These are phyloP conservation scores for Cotesia typhae DNA, from an alignment of 1,140 invertebrate genomes.

Conservation along the genomic window DNA sequence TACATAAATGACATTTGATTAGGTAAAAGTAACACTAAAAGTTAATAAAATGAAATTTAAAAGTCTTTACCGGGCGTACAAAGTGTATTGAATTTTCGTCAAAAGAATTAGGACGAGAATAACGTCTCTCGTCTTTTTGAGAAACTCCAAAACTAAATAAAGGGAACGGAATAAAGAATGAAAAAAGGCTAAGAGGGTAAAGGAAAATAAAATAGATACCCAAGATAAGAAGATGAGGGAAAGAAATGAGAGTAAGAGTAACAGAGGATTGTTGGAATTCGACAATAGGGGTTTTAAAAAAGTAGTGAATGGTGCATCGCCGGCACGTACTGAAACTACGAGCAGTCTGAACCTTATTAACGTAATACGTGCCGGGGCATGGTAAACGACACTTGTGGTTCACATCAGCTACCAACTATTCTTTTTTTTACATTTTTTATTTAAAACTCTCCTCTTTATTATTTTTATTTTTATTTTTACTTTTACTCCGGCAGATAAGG, in stretches of 20 bases:
- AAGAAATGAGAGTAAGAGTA: not conserved
- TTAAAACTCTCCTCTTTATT: not conserved
- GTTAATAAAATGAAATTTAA: too few species aligned
- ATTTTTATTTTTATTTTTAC: not conserved
- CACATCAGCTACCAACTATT: slow-evolving; percentile 31
- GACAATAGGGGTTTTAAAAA: slow-evolving; percentile 28
- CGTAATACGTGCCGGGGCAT: slow-evolving; percentile 38
- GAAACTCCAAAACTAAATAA: slow-evolving; percentile 1
- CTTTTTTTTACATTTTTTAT: slow-evolving; percentile 11
- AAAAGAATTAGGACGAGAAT: too few species aligned
- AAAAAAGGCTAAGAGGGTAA: not conserved
- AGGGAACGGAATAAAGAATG: not conserved
- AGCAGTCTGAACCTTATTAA: slow-evolving; percentile 38
- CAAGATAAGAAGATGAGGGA: not conserved
- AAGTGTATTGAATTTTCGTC: too few species aligned
- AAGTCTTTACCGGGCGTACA: too few species aligned
- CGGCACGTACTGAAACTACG: slow-evolving; percentile 34
- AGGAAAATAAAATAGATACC: too few species aligned
- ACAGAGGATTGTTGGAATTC: slow-evolving; percentile 25
- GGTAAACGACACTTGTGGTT: slow-evolving; percentile 33
- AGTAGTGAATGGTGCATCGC: slow-evolving; percentile 24
- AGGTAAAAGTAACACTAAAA: too few species aligned
- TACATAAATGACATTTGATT: too few species aligned
- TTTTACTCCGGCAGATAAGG: slow-evolving; percentile 5
- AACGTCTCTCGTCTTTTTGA: not conserved